Conservation (phyloP, 2,888 invertebrate genomes). For the Lissonota sp. region DNA sequence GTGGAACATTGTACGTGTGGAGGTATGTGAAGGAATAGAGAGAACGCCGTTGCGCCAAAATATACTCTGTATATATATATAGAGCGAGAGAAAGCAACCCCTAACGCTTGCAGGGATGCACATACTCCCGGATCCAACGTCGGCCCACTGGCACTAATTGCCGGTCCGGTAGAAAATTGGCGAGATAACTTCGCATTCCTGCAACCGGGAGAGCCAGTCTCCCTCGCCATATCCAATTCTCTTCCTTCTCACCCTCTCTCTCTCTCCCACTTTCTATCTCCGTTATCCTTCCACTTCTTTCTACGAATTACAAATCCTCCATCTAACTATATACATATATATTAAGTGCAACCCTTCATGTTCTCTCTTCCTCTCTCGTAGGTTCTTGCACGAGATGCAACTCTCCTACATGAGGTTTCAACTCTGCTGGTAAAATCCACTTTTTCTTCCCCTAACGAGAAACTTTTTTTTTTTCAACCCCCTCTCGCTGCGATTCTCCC, state of each 20-base stretch:
- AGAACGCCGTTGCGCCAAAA: too few relatives aligned
- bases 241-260: constrained; percentile 29
- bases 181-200: constrained; percentile 56
- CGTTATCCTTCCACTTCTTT: constrained; percentile 7
- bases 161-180: constrained; percentile 54
- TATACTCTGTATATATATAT: neutral
- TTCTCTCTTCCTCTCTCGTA: constrained; percentile 6
- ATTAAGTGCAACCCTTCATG: constrained; percentile 25
- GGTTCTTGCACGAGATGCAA: neutral
- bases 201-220: constrained; percentile 17
- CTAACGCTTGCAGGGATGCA: constrained; percentile 45
- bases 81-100: constrained; percentile 25
- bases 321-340: constrained; percentile 19
- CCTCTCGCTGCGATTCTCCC: constrained; percentile 4
- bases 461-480: constrained; percentile 36
- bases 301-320: constrained; percentile 36
- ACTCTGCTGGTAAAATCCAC: constrained; percentile 24
- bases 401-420: constrained; percentile 21
- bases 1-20: neutral
- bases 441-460: constrained; percentile 46
- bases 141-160: constrained; percentile 67
- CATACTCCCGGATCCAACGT: constrained; percentile 48
- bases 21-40: neutral
- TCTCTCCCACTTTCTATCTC: constrained; percentile 4
- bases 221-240: constrained; percentile 44